Evolutionary conservation across 2,113 vertebrate genomes (phyloP).

Genomic region (Hemiprocne comata): DNA sequence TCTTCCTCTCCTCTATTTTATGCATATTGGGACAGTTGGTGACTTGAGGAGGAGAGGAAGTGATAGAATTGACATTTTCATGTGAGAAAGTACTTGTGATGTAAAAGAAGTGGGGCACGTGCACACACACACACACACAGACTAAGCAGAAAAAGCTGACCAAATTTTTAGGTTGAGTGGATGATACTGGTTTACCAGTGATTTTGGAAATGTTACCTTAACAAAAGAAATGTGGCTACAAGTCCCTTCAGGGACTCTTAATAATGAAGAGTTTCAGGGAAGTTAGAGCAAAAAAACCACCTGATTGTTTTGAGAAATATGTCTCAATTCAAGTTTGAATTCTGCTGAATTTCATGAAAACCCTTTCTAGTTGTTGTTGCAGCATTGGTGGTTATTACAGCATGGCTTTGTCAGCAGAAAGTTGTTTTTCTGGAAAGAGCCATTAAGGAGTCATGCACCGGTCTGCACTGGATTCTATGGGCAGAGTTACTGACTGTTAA

Average conservation of each 20-base stretch:
- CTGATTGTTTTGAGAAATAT: background rate
- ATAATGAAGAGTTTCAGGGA: background rate
- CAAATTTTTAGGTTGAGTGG: background rate
- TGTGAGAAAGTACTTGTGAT: background rate
- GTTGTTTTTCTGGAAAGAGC: constrained; percentile 1
- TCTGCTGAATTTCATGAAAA: background rate
- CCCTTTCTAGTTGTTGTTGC: background rate
- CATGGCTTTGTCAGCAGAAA: background rate
- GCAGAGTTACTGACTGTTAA: constrained; percentile 9
- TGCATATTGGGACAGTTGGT: background rate
- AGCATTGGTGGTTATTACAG: background rate
- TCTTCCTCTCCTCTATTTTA: background rate
- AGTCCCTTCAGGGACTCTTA: background rate
- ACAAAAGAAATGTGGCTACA: background rate
- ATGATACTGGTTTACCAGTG: background rate
- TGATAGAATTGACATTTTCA: background rate
- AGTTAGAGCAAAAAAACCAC: background rate
- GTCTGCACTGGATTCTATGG: background rate
- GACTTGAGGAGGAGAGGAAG: background rate
- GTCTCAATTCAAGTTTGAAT: background rate
- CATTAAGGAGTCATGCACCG: background rate
- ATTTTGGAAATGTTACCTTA: background rate
- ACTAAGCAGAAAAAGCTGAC: background rate
- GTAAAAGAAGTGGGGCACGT: background rate
- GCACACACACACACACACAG: too few species aligned